phyloP scores from a whole-genome alignment of 1,140 invertebrate genomes.

The Ceratina calcarata region DNA sequence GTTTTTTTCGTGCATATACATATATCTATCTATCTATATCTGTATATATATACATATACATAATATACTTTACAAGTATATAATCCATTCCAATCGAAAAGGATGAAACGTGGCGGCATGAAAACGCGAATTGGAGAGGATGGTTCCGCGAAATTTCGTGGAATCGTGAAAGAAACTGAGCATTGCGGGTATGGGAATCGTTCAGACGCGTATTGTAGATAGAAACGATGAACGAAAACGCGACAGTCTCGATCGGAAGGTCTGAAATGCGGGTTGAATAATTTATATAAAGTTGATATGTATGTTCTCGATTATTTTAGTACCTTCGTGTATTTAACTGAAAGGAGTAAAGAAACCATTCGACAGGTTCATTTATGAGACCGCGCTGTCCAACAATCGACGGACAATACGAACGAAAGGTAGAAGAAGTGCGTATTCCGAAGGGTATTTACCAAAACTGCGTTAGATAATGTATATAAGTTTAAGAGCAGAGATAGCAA shows the following conservation, averaged over 20 bases:
- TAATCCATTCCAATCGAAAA: constrained; percentile 58
- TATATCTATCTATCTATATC: background rate
- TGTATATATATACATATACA: constrained; percentile 1
- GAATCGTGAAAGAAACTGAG: constrained; percentile 1
- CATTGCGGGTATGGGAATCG: background rate
- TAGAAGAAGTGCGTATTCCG: constrained; percentile 6
- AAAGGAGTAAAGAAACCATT: background rate
- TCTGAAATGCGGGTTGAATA: constrained; percentile 15
- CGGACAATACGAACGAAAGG: background rate
- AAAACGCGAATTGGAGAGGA: background rate
- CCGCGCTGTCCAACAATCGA: background rate
- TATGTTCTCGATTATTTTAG: constrained; percentile 31
- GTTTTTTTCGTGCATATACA: constrained; percentile 16
- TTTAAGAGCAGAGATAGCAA: constrained; percentile 22
- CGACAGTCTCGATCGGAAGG: constrained; percentile 1
- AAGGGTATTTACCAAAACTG: constrained; percentile 22
- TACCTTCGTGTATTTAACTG: background rate
- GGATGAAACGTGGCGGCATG: constrained; percentile 12
- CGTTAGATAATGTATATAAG: constrained; percentile 41
- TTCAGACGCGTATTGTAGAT: background rate
- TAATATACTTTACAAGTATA: constrained; percentile 50
- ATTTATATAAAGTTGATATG: constrained; percentile 7
- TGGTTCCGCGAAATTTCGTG: background rate
- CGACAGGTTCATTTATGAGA: constrained; percentile 2
- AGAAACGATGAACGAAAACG: constrained; percentile 3